These are phyloP conservation scores for Acinonyx jubatus DNA, from an alignment of 2,113 vertebrate species.

Conservation along the genomic window DNA sequence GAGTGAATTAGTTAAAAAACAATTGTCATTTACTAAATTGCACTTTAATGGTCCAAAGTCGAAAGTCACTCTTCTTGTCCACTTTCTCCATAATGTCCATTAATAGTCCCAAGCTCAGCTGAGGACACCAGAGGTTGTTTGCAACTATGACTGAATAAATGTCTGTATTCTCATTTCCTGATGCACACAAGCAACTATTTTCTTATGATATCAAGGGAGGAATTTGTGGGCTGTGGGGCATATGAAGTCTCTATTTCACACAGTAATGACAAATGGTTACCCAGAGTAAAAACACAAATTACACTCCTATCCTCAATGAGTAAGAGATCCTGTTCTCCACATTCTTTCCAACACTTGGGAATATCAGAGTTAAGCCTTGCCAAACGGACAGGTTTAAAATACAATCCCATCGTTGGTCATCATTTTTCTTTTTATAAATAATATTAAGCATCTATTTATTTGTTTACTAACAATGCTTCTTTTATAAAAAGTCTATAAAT, in stretches of 20 bases:
- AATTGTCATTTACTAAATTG: neutral
- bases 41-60: neutral
- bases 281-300: neutral
- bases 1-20: neutral
- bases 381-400: neutral
- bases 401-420: neutral
- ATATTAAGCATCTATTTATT: neutral
- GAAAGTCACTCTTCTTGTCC: neutral
- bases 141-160: neutral
- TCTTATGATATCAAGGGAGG: neutral
- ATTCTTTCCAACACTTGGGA: neutral
- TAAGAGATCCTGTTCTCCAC: neutral
- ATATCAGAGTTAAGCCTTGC: neutral
- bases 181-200: neutral
- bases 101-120: neutral
- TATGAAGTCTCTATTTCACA: neutral
- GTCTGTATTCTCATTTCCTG: neutral
- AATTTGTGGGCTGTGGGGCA: neutral
- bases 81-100: neutral
- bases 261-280: neutral
- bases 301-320: neutral
- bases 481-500: neutral
- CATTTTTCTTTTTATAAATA: neutral
- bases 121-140: neutral
- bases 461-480: neutral